These are phyloP conservation scores for Magallana angulata DNA, from an alignment of 1,140 invertebrate genomes.

Conservation along the genomic window DNA sequence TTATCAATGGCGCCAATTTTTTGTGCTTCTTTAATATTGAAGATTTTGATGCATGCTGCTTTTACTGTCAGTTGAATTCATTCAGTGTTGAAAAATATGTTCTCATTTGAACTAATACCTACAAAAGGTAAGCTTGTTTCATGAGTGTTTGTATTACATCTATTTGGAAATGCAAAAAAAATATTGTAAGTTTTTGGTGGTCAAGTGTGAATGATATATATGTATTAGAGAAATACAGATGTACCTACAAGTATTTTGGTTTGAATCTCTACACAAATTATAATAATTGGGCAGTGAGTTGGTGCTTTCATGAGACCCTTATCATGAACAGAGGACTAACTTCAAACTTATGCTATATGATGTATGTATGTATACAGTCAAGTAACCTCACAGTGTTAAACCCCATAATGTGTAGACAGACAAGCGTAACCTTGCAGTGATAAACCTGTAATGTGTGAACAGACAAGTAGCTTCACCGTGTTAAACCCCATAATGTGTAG, in stretches of 20 bases:
- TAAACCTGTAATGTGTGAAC: background rate
- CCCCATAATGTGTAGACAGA: background rate
- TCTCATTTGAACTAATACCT: background rate
- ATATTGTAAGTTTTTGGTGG: background rate
- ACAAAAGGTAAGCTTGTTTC: conserved; percentile 1
- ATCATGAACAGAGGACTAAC: background rate
- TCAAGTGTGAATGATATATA: conserved; percentile 7
- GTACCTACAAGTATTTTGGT: background rate
- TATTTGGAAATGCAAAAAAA: background rate
- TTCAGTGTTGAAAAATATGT: background rate
- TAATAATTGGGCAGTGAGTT: background rate
- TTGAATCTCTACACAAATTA: background rate
- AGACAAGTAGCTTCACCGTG: background rate
- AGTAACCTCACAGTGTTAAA: conserved; percentile 10
- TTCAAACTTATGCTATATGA: background rate
- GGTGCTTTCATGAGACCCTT: conserved; percentile 6
- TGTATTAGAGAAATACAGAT: background rate
- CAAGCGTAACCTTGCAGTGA: background rate
- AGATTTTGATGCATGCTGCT: background rate
- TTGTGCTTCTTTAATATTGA: background rate
- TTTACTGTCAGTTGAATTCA: conserved; percentile 10
- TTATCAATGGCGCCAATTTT: conserved; percentile 5
- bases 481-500: background rate
- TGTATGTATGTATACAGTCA: background rate
- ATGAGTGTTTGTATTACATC: conserved; percentile 2